Percentiles rank a stretch among this genome's conserved stretches.
Conservation (phyloP, 2,113 vertebrate species). For the Hoplias malabaricus region DNA sequence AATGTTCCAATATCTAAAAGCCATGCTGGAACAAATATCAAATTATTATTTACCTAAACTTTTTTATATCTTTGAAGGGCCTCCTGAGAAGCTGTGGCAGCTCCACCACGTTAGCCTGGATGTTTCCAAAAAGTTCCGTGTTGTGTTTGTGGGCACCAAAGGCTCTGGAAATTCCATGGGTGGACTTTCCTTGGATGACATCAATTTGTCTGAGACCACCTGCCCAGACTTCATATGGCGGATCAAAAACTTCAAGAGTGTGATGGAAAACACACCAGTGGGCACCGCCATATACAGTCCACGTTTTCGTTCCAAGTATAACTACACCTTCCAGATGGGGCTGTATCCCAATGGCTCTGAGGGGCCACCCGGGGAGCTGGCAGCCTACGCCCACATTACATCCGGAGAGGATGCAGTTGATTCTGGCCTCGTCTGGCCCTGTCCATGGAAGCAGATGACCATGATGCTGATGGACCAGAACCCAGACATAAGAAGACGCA, state of each 20-base stretch:
- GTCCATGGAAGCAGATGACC: conserved; percentile 84
- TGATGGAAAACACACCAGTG: conserved; percentile 66
- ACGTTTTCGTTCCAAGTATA: conserved; percentile 80
- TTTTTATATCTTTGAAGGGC: not conserved
- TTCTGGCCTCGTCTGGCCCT: conserved; percentile 80
- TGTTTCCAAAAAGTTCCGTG: conserved; percentile 78
- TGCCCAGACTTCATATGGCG: conserved; percentile 89
- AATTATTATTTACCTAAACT: too few species aligned
- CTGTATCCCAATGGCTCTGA: conserved; percentile 65
- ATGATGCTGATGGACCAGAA: conserved; percentile 85
- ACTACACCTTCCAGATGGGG: conserved; percentile 86
- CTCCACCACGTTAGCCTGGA: conserved; percentile 81
- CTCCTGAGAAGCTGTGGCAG: conserved; percentile 75
- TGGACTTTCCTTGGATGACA: conserved; percentile 89
- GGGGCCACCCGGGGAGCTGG: conserved; percentile 52
- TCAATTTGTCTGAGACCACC: conserved; percentile 88
- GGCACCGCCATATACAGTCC: conserved; percentile 75
- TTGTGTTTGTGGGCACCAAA: conserved; percentile 81
- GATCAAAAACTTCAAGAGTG: conserved; percentile 79
- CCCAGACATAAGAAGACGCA: conserved; percentile 80
- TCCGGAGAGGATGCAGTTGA: conserved; percentile 77
- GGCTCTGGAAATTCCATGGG: conserved; percentile 63
- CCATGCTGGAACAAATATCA: too few species aligned
- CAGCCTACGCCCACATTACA: conserved; percentile 76
- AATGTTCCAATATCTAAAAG: too few species aligned